Evolutionary conservation across 2,113 vertebrate genomes (phyloP), one percentile per base, ranked within the genome.

Genomic region (Oryzias curvinotus): DNA sequence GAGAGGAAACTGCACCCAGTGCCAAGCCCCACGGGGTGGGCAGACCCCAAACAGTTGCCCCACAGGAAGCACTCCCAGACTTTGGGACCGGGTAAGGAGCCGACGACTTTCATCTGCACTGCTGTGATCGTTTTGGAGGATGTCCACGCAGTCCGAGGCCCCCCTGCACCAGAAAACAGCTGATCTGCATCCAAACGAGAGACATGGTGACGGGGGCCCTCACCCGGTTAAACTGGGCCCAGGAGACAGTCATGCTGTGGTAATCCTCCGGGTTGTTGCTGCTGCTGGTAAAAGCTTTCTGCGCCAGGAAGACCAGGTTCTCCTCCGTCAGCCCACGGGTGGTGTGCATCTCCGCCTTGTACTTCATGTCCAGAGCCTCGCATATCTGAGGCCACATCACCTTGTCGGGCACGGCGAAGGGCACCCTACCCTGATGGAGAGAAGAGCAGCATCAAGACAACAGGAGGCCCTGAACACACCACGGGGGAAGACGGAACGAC

Each of bases 201-300:
- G 36, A 23, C 2, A 0, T 19, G 41, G 14, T 17, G 45, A 25
- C 19, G 3, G 1, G 17, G 19, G 30, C 54, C 2, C 79, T 85
- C 62, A 96, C 95, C 91, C 95, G 79, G 80, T 92, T 96, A 77
- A 92, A 98, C 88, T 98, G 96, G 71, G 96, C 93, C 96, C 96
- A 98, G 85, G 95, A 96, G 68, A 98, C 96, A 0, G 92, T 92
- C 93, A 96, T 94, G 88, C 63, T 90, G 62, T 72, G 89, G 82
- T 93, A 98, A 48, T 97, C 96, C 54, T 97, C 95, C 2, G 93
- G 67, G 83, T 94, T 95, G 71, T 86, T 85, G 75, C 91, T 94
- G 81, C 85, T 91, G 90, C 88, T 94, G 66, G 93, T 94, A 87
- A 97, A 97, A 51, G 95, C 92, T 44, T 98, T 98, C 90, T 98